These are phyloP conservation scores for Lycophotia porphyrea DNA, from an alignment of 2,888 invertebrate genomes.

Conservation along the genomic window DNA sequence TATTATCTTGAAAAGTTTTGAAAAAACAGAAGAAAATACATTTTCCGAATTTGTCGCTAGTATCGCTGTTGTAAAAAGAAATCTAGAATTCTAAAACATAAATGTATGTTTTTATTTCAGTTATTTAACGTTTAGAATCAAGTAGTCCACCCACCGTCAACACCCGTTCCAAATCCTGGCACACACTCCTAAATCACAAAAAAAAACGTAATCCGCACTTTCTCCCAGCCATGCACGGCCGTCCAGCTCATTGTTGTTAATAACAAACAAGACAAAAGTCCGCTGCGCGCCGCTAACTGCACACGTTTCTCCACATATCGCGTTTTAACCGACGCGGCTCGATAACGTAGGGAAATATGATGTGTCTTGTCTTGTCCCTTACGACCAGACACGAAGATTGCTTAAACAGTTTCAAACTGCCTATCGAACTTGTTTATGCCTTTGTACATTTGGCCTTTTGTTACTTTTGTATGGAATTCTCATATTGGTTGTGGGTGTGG, in stretches of 20 bases:
- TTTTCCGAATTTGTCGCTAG: background rate
- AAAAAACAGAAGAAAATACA: background rate
- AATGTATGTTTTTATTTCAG: background rate
- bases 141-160: background rate
- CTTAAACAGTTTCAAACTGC: conserved; percentile 70
- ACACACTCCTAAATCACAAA: background rate
- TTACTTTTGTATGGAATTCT: conserved; percentile 50
- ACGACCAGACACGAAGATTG: conserved; percentile 64
- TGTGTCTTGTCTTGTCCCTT: conserved; percentile 65
- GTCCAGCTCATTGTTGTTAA: conserved; percentile 83
- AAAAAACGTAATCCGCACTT: conserved; percentile 64
- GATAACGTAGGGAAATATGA: conserved; percentile 74
- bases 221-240: conserved; percentile 64
- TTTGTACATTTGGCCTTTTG: conserved; percentile 54
- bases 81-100: background rate
- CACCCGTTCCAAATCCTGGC: background rate
- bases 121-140: background rate
- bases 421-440: conserved; percentile 65
- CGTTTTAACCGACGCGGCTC: conserved; percentile 70
- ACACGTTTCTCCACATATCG: conserved; percentile 75
- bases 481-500: conserved; percentile 46
- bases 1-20: background rate
- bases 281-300: conserved; percentile 80
- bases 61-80: background rate
- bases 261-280: conserved; percentile 88